Evolutionary conservation across 2,888 invertebrate species (phyloP).

Genomic region (Callinectes sapidus): DNA sequence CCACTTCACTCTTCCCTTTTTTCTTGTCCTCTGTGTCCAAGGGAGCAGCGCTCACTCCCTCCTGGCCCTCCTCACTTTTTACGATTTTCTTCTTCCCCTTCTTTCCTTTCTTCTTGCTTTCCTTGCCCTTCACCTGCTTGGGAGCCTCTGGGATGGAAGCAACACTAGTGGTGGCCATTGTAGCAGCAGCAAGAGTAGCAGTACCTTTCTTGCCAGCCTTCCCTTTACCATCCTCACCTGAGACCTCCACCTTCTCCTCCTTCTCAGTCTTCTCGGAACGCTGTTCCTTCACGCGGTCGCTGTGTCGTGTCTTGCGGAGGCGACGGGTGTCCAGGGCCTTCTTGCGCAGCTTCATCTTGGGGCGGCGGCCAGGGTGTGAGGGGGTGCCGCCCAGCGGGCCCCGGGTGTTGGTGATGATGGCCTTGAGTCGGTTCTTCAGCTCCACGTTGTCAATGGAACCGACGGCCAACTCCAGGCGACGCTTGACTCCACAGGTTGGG

Average conservation of each 20-base stretch:
- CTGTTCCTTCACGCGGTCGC: constrained; percentile 54
- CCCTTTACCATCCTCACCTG: constrained; percentile 47
- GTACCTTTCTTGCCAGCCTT: background rate
- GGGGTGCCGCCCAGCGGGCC: background rate
- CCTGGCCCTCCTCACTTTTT: background rate
- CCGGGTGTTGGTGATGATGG: constrained; percentile 60
- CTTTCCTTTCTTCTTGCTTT: background rate
- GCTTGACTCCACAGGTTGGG: constrained; percentile 62
- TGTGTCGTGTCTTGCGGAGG: constrained; percentile 59
- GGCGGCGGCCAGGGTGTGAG: constrained; percentile 31
- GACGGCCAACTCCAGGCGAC: constrained; percentile 67
- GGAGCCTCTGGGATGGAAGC: background rate
- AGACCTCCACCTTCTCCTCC: constrained; percentile 20
- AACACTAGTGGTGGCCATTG: background rate
- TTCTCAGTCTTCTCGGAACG: constrained; percentile 39
- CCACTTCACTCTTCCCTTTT: background rate
- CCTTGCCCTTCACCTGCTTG: background rate
- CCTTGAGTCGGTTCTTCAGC: constrained; percentile 68
- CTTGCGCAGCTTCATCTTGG: constrained; percentile 62
- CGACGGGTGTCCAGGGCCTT: constrained; percentile 49
- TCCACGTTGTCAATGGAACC: constrained; percentile 67
- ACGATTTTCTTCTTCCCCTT: background rate
- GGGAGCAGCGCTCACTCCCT: background rate
- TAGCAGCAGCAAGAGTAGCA: background rate
- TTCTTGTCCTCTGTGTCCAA: background rate